phyloP scores from a whole-genome alignment of 1,140 invertebrate genomes.

The Rhyzopertha dominica region DNA sequence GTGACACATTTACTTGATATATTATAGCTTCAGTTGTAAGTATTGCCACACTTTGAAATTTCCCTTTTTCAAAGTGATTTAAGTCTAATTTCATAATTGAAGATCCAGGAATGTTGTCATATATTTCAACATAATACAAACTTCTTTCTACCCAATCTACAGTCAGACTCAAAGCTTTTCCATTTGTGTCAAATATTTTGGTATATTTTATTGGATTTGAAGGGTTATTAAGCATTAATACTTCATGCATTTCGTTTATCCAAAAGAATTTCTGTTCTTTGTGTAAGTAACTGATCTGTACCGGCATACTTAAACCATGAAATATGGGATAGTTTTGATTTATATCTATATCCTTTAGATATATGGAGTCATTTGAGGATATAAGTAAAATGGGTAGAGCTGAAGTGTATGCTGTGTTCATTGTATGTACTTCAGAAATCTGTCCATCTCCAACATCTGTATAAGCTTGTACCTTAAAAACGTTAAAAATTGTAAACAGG shows the following conservation, averaged over 20 bases:
- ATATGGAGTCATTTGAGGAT: slow-evolving; percentile 63
- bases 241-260: slow-evolving; percentile 75
- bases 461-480: slow-evolving; percentile 69
- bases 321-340: slow-evolving; percentile 53
- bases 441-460: slow-evolving; percentile 69
- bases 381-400: slow-evolving; percentile 75
- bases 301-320: slow-evolving; percentile 55
- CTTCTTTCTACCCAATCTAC: slow-evolving; percentile 82
- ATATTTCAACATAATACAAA: slow-evolving; percentile 72
- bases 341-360: slow-evolving; percentile 68
- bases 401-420: slow-evolving; percentile 60
- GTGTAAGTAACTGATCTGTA: slow-evolving; percentile 58
- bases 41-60: slow-evolving; percentile 47
- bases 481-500: too few species aligned
- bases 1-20: slow-evolving; percentile 64
- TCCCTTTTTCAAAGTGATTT: slow-evolving; percentile 47
- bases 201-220: slow-evolving; percentile 51
- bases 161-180: slow-evolving; percentile 61
- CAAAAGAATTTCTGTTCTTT: slow-evolving; percentile 73
- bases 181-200: slow-evolving; percentile 63
- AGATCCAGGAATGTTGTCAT: slow-evolving; percentile 46
- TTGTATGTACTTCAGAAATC: slow-evolving; percentile 56
- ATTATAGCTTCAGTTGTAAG: slow-evolving; percentile 51
- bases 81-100: slow-evolving; percentile 56
- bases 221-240: slow-evolving; percentile 60